A percentile compares a stretch with the other conserved stretches of the same genome.
Conservation (phyloP, 2,888 invertebrate genomes). For the Drosophila phalerata region DNA sequence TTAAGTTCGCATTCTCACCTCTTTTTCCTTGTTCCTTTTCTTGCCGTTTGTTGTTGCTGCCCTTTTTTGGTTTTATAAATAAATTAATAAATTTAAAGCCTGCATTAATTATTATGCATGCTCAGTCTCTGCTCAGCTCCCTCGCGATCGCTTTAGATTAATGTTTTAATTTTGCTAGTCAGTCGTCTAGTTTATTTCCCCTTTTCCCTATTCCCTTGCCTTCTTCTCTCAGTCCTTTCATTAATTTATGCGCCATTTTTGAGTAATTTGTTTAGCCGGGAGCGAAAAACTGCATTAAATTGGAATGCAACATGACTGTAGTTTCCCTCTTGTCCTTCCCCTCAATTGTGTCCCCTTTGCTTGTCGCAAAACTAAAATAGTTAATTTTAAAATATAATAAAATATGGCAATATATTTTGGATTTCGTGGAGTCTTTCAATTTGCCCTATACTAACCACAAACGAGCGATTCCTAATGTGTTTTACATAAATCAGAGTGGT, state of each 20-base stretch:
- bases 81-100: slow-evolving; percentile 81
- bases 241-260: slow-evolving; percentile 73
- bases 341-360: too few species aligned
- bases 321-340: neutral
- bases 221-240: slow-evolving; percentile 17
- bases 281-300: slow-evolving; percentile 67
- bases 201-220: neutral
- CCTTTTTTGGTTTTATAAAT: slow-evolving; percentile 75
- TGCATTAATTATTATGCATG: slow-evolving; percentile 79
- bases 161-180: slow-evolving; percentile 73
- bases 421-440: slow-evolving; percentile 51
- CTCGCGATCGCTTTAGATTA: slow-evolving; percentile 54
- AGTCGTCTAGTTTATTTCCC: slow-evolving; percentile 32
- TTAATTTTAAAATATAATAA: slow-evolving; percentile 70
- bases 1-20: slow-evolving; percentile 66
- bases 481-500: slow-evolving; percentile 58
- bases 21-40: slow-evolving; percentile 33
- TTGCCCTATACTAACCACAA: slow-evolving; percentile 33
- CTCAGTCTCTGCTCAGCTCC: slow-evolving; percentile 29
- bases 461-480: slow-evolving; percentile 56
- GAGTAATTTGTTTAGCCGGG: slow-evolving; percentile 67
- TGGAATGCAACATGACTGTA: slow-evolving; percentile 51
- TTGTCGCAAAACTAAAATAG: slow-evolving; percentile 46
- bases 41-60: slow-evolving; percentile 13
- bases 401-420: slow-evolving; percentile 59